Conservation (phyloP, 2,113 vertebrate genomes). For the Mesitornis unicolor region DNA sequence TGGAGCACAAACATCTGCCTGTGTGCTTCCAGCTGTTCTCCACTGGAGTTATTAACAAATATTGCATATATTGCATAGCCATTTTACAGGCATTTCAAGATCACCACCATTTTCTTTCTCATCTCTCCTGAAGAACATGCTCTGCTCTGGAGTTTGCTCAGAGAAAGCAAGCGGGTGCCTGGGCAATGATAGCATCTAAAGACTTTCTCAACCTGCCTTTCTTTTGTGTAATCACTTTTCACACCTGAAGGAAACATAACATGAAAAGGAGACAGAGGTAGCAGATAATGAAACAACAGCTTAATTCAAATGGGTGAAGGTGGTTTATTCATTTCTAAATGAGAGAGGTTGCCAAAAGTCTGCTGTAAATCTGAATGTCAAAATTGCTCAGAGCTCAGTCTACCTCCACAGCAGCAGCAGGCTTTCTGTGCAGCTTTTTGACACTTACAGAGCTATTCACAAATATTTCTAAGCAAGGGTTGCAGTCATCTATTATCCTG, state of each 20-base stretch:
- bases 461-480: slow-evolving; percentile 53
- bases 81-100: background rate
- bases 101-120: background rate
- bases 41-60: background rate
- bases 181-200: background rate
- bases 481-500: slow-evolving; percentile 28
- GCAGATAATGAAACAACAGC: slow-evolving; percentile 29
- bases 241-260: background rate
- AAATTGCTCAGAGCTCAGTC: background rate
- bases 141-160: background rate
- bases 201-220: background rate
- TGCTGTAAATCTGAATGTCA: slow-evolving; percentile 45
- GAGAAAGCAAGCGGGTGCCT: background rate
- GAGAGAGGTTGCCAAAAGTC: slow-evolving; percentile 39
- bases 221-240: slow-evolving; percentile 3
- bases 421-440: slow-evolving; percentile 8
- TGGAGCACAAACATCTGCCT: background rate
- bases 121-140: background rate
- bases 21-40: background rate
- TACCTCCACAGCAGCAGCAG: background rate
- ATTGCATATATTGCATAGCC: background rate
- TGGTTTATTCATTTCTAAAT: slow-evolving; percentile 39
- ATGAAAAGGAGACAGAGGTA: background rate
- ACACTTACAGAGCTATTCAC: slow-evolving; percentile 40
- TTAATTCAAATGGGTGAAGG: slow-evolving; percentile 51